phyloP scores from a whole-genome alignment of 2,888 invertebrate genomes.

The Tenthredo distinguenda region DNA sequence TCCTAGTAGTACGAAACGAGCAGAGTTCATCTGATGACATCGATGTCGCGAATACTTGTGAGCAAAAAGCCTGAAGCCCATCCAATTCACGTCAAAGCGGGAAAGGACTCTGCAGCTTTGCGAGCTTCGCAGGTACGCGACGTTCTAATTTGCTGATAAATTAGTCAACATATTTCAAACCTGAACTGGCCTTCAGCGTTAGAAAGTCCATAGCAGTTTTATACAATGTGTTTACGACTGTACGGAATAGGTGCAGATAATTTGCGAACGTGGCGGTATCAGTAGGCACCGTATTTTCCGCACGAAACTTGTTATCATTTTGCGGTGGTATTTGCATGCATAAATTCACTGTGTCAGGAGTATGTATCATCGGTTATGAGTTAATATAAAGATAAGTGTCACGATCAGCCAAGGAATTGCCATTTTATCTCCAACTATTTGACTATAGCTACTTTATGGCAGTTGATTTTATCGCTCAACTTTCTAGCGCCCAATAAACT shows the following conservation, averaged over 20 bases:
- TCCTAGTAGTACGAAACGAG: neutral
- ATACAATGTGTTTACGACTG: neutral
- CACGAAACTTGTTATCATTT: neutral
- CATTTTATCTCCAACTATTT: neutral
- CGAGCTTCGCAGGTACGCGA: neutral
- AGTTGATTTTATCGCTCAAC: neutral
- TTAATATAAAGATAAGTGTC: neutral
- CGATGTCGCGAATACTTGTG: neutral
- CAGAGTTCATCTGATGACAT: neutral
- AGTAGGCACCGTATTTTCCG: neutral
- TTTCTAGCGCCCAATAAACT: no score
- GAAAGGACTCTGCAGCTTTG: neutral
- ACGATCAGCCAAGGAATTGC: neutral
- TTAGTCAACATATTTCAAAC: neutral
- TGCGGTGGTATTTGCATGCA: neutral
- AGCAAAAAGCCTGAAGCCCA: neutral
- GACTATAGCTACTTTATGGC: neutral
- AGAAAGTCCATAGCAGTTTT: neutral
- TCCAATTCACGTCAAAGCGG: neutral
- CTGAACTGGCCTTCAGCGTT: neutral
- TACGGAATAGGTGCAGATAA: neutral
- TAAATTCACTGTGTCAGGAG: neutral
- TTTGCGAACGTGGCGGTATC: neutral
- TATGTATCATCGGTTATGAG: neutral
- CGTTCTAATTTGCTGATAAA: neutral